A percentile compares a stretch with the other conserved stretches of the same genome.
These are phyloP conservation scores for Pseudomugil tenellus DNA, from an alignment of 2,797 vertebrate species.

Conservation along the genomic window DNA sequence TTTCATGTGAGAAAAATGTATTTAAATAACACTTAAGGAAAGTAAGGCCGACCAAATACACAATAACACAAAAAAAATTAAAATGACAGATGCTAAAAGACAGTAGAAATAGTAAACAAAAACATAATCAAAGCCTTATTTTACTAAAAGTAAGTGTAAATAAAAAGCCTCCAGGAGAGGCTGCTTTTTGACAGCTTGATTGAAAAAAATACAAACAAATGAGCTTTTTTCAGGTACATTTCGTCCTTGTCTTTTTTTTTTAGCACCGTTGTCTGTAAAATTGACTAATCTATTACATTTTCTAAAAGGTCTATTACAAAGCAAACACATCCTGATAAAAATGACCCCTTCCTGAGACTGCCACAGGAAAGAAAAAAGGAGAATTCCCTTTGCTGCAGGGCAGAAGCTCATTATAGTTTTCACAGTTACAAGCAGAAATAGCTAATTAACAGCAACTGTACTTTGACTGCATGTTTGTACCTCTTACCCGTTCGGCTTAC, in stretches of 20 bases:
- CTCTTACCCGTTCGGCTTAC: background rate
- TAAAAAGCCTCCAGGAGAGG: too few relatives aligned
- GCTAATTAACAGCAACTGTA: background rate
- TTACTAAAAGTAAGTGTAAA: too few relatives aligned
- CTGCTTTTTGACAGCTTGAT: too few relatives aligned
- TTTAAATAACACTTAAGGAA: too few relatives aligned
- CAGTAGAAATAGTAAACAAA: too few relatives aligned
- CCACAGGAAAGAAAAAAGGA: background rate
- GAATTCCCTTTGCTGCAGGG: conserved; percentile 7
- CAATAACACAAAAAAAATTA: too few relatives aligned
- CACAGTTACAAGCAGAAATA: background rate
- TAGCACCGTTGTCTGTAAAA: background rate
- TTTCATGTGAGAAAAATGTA: too few relatives aligned
- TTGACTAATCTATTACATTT: background rate
- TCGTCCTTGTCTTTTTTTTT: background rate
- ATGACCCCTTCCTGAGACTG: background rate
- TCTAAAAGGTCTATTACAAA: background rate
- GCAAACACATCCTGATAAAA: background rate
- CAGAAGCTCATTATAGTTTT: background rate
- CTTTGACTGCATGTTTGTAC: background rate
- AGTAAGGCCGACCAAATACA: too few relatives aligned
- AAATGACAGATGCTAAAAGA: too few relatives aligned
- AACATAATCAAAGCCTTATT: too few relatives aligned
- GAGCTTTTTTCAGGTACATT: too few relatives aligned
- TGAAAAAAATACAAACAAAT: too few relatives aligned